Conservation (phyloP, 2,888 invertebrate species). For the Octodonta nipae region DNA sequence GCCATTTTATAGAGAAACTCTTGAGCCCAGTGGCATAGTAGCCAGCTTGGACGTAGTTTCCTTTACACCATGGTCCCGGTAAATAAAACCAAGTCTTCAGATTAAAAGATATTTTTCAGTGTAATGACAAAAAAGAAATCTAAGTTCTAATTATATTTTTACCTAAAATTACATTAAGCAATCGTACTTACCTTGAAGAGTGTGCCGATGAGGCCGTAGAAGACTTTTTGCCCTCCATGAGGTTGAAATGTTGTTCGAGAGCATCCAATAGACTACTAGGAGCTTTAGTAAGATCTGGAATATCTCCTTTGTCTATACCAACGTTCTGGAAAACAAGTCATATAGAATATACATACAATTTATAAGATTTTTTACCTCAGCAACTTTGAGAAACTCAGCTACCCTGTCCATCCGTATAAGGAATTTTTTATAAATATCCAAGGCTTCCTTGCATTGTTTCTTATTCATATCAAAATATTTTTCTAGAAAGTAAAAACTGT, state of each 20-base stretch:
- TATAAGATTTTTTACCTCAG: slow-evolving; percentile 38
- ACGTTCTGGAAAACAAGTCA: slow-evolving; percentile 50
- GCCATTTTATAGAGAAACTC: too few species aligned
- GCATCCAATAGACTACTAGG: slow-evolving; percentile 95
- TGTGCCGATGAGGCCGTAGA: slow-evolving; percentile 33
- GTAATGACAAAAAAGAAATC: too few species aligned
- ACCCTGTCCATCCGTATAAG: slow-evolving; percentile 96
- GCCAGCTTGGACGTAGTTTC: too few species aligned
- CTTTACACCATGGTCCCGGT: too few species aligned
- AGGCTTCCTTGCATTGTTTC: slow-evolving; percentile 92
- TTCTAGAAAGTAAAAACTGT: slow-evolving; percentile 48
- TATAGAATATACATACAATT: slow-evolving; percentile 3
- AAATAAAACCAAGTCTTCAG: too few species aligned
- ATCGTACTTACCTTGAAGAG: slow-evolving; percentile 15
- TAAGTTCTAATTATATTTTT: too few species aligned
- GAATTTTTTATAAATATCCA: slow-evolving; percentile 98
- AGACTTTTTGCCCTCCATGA: slow-evolving; percentile 85
- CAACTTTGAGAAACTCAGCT: slow-evolving; percentile 89
- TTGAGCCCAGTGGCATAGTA: too few species aligned
- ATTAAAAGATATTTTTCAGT: too few species aligned
- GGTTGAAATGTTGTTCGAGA: slow-evolving; percentile 85
- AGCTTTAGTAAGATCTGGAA: slow-evolving; percentile 95
- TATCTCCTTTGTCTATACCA: slow-evolving; percentile 96
- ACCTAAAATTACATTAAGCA: too few species aligned
- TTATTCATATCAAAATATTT: slow-evolving; percentile 99